Conservation (phyloP, 2,113 vertebrate genomes). For the Pterocles burchelli region DNA sequence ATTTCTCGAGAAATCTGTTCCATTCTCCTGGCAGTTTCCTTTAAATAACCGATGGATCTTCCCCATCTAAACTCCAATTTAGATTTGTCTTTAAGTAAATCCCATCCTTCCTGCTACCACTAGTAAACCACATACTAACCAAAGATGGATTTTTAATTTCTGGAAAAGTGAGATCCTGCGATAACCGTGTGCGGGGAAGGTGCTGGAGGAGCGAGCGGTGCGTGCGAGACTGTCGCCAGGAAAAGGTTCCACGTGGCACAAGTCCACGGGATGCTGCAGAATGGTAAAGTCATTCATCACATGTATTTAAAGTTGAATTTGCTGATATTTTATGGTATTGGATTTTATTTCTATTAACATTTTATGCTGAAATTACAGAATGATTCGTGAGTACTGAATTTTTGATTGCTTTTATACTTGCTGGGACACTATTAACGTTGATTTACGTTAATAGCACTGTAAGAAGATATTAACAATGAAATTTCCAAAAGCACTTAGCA, state of each 20-base stretch:
- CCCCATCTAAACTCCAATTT: slow-evolving; percentile 41
- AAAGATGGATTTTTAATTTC: not conserved
- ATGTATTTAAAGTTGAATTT: slow-evolving; percentile 86
- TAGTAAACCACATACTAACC: not conserved
- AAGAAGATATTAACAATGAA: slow-evolving; percentile 88
- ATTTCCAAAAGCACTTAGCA: slow-evolving; percentile 89
- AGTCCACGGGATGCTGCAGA: slow-evolving; percentile 48
- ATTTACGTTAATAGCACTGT: slow-evolving; percentile 88
- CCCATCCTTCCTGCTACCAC: slow-evolving; percentile 1
- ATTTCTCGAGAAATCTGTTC: slow-evolving; percentile 17
- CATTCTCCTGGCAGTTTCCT: slow-evolving; percentile 10
- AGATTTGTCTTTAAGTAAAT: slow-evolving; percentile 42
- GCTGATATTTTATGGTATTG: slow-evolving; percentile 86
- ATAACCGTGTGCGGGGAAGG: too few species aligned
- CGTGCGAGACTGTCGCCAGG: not conserved
- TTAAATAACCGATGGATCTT: slow-evolving; percentile 40
- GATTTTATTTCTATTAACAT: slow-evolving; percentile 90
- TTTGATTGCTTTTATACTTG: slow-evolving; percentile 89
- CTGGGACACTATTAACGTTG: slow-evolving; percentile 87
- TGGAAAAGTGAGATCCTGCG: not conserved
- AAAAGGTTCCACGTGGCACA: slow-evolving; percentile 23
- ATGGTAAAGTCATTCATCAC: slow-evolving; percentile 75
- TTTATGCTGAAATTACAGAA: slow-evolving; percentile 90
- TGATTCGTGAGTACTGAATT: slow-evolving; percentile 89
- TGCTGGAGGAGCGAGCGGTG: too few species aligned